Percentiles rank a stretch among this genome's conserved stretches.
These are phyloP conservation scores for Peromyscus leucopus DNA, from an alignment of 2,113 vertebrate genomes.

Conservation along the genomic window DNA sequence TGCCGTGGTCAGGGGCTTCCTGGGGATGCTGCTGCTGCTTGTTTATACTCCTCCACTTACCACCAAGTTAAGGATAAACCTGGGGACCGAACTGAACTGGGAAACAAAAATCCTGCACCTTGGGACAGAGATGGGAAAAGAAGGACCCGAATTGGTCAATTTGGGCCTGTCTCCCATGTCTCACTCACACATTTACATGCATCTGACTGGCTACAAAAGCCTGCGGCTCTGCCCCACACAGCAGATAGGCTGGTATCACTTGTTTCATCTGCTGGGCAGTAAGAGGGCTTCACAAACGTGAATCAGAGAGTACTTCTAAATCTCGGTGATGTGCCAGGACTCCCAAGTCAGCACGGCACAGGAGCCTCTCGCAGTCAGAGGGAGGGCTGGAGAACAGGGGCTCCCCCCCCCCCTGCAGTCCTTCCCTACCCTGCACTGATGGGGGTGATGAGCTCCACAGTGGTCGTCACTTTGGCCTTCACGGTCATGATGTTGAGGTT, in stretches of 20 bases:
- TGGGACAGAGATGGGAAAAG: slow-evolving; percentile 11
- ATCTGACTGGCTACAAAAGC: not conserved
- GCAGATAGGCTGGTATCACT: not conserved
- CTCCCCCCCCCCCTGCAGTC: fast-evolving
- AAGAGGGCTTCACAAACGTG: not conserved
- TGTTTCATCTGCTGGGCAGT: not conserved
- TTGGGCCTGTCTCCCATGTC: not conserved
- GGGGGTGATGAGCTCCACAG: slow-evolving; percentile 90
- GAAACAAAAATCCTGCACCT: not conserved
- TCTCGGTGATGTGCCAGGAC: not conserved
- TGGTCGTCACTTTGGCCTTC: slow-evolving; percentile 93
- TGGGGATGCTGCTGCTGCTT: not conserved
- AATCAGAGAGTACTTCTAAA: slow-evolving; percentile 6
- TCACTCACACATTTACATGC: not conserved
- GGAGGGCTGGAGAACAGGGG: not conserved
- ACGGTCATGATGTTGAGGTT: slow-evolving; percentile 98
- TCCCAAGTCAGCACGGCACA: not conserved
- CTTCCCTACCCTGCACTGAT: slow-evolving; percentile 90
- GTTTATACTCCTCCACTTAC: not conserved
- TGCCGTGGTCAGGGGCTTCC: not conserved
- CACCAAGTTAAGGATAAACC: not conserved
- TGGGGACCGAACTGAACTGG: not conserved
- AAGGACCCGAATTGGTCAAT: not conserved
- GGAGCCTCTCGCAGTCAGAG: not conserved
- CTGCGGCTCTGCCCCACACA: not conserved